A percentile compares a stretch with the other conserved stretches of the same genome.
These are phyloP conservation scores for Enhydra lutris DNA, from an alignment of 2,113 vertebrate genomes.

Conservation along the genomic window DNA sequence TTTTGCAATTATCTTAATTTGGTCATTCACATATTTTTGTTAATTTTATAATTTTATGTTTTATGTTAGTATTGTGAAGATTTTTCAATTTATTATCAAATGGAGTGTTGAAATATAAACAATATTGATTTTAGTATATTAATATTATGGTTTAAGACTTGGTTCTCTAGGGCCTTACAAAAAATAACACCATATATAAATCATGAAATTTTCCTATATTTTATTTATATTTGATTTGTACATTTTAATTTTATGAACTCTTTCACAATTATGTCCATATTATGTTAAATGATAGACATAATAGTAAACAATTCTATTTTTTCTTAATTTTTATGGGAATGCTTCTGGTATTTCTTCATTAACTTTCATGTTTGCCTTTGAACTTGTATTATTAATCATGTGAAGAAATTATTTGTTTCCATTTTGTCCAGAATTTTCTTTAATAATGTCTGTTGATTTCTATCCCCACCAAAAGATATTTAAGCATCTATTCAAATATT, in stretches of 20 bases:
- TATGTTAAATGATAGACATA: neutral
- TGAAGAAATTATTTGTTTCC: constrained; percentile 11
- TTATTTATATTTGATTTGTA: neutral
- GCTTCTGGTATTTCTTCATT: neutral
- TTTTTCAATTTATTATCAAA: neutral
- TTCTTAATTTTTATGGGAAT: constrained; percentile 40
- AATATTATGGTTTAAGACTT: neutral
- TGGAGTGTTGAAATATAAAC: neutral
- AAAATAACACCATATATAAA: neutral
- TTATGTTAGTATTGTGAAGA: neutral
- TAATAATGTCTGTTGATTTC: neutral
- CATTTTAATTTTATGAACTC: constrained; percentile 14
- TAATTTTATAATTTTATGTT: neutral
- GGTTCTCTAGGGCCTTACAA: neutral
- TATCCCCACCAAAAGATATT: neutral
- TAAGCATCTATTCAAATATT: neutral
- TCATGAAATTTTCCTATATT: neutral
- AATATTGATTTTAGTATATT: neutral
- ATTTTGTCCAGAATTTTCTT: neutral
- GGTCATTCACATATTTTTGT: neutral
- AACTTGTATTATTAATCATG: neutral
- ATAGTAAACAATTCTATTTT: neutral
- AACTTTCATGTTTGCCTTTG: neutral
- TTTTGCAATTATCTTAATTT: neutral
- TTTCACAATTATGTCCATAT: neutral